Evolutionary conservation across 2,113 vertebrate genomes (phyloP), one percentile per base, ranked within the genome.

Genomic region (Gulo gulo): DNA sequence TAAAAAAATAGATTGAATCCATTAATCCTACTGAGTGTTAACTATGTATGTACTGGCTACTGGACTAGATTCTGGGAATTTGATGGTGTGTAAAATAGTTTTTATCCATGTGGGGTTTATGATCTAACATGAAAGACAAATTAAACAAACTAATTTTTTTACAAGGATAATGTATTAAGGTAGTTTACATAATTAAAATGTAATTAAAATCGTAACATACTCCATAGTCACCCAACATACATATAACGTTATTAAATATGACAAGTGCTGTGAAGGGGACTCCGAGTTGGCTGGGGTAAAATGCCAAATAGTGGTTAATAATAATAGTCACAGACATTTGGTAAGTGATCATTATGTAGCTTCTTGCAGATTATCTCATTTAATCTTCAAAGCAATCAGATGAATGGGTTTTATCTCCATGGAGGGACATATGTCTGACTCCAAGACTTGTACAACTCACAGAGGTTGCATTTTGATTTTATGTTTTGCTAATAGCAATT

Each of bases 331-430:
- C 47, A 88, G 79, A 47, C 55, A 57, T 55, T 69, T 93, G 67
- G 45, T 73, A 55, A 50, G 55, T 24, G 42, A 71, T 80, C 52
- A 10, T 45, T 47, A 24, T 34, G 29, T 34, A 69, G 76, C 83
- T 63, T 71, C 92, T 26, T 20, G 47, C 1, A 3, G 55, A 84
- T 65, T 34, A 91, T 31, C 57, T 76, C 83, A 79, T 18, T 78
- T 81, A 50, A 65, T 85, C 79, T 89, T 92, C 87, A 89, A 88
- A 92, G 94, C 86, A 23, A 45, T 89, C 65, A 23, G 65, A 79
- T 12, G 74, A 78, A 73, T 31, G 23, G 34, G 42, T 45, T 85
- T 63, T 67, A 69, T 69, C 55, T 95, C 42, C 52, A 29, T 0
- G 0, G 6, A 42, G 45, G 74, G 14, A 36, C 20, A 3, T n/a